Evolutionary conservation across 2,888 invertebrate genomes (phyloP).

Genomic region (Tachina grossa): DNA sequence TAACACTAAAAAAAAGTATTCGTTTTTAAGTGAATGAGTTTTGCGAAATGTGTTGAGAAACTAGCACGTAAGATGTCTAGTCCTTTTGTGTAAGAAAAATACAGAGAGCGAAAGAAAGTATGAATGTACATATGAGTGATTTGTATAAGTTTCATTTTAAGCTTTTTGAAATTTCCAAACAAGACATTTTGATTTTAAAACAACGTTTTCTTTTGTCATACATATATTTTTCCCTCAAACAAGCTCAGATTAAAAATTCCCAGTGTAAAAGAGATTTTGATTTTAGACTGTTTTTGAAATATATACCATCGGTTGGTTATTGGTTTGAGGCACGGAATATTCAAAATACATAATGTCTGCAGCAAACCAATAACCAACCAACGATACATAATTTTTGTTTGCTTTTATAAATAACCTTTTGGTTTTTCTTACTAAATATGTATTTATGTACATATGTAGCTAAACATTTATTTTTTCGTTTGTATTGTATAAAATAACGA

Average conservation of each 20-base stretch:
- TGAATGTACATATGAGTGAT: conserved; percentile 12
- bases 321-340: too few relatives aligned
- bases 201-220: conserved; percentile 14
- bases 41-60: conserved; percentile 33
- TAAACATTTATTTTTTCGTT: conserved; percentile 35
- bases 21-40: conserved; percentile 48
- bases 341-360: too few relatives aligned
- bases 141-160: conserved; percentile 3
- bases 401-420: conserved; percentile 14
- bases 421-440: conserved; percentile 8
- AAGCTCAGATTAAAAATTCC: conserved; percentile 13
- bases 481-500: conserved; percentile 56
- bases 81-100: conserved; percentile 58
- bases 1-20: background rate
- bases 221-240: conserved; percentile 15
- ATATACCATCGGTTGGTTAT: too few relatives aligned
- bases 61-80: conserved; percentile 67
- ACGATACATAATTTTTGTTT: background rate
- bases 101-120: background rate
- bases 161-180: background rate
- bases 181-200: background rate
- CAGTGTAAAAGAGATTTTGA: conserved; percentile 32
- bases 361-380: too few relatives aligned
- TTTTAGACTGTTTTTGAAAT: background rate
- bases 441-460: background rate